A percentile compares a stretch with the other conserved stretches of the same genome.
These are phyloP conservation scores for Melipona quadrifasciata DNA, from an alignment of 1,140 invertebrate genomes.

Conservation along the genomic window DNA sequence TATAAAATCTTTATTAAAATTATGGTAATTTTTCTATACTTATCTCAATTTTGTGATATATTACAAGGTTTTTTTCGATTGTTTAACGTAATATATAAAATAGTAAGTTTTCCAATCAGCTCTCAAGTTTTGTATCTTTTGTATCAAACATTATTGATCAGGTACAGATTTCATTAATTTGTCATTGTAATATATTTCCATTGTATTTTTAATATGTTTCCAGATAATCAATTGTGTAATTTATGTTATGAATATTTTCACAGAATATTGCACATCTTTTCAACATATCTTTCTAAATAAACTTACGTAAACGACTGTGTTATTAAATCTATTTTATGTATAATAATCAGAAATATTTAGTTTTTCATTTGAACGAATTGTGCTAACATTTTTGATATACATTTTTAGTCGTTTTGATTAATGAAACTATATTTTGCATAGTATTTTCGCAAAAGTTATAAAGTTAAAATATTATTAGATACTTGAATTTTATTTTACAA, in stretches of 20 bases:
- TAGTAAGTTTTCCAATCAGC: conserved; percentile 33
- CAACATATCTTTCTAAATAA: conserved; percentile 10
- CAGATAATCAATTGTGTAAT: conserved; percentile 21
- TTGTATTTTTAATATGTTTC: conserved; percentile 21
- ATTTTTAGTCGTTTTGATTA: background rate
- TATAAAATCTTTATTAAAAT: conserved; percentile 31
- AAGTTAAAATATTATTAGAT: background rate
- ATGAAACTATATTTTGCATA: conserved; percentile 10
- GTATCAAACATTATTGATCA: conserved; percentile 13
- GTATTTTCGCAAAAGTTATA: background rate
- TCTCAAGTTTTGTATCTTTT: conserved; percentile 8
- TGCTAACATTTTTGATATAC: background rate
- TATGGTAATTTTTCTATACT: conserved; percentile 41
- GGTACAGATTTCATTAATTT: conserved; percentile 29
- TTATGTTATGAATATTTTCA: conserved; percentile 30
- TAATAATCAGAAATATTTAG: conserved; percentile 2
- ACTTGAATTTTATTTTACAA: background rate
- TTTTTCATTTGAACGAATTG: background rate
- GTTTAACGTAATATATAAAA: conserved; percentile 37
- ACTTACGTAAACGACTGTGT: conserved; percentile 1
- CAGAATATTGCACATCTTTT: conserved; percentile 2
- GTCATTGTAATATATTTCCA: conserved; percentile 49
- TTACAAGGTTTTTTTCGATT: conserved; percentile 57
- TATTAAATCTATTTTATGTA: conserved; percentile 6
- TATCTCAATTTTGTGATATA: conserved; percentile 32